Percentiles rank a stretch among this genome's conserved stretches.
Evolutionary conservation across 2,113 vertebrate species (phyloP).

Genomic region (Mus musculus): GRCm39 chr5:59231501-59232000

Average conservation of each 20-base stretch:
- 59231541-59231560: neutral
- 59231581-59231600: neutral
- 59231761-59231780: neutral
- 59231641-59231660: neutral
- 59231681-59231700: neutral
- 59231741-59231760: neutral
- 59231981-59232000: neutral
- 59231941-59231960: neutral
- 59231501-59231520: no score
- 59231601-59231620: neutral
- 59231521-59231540: neutral
- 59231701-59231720: neutral
- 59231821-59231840: neutral
- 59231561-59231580: neutral
- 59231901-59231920: neutral
- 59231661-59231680: neutral
- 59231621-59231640: neutral
- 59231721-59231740: neutral
- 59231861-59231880: neutral
- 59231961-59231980: rapidly evolving
- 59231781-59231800: neutral
- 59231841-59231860: neutral
- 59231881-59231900: neutral
- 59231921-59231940: neutral
- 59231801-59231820: neutral